Evolutionary conservation across 92 coral and sea anemone species (phyloP).

Genomic region (Siderastrea radians): DNA sequence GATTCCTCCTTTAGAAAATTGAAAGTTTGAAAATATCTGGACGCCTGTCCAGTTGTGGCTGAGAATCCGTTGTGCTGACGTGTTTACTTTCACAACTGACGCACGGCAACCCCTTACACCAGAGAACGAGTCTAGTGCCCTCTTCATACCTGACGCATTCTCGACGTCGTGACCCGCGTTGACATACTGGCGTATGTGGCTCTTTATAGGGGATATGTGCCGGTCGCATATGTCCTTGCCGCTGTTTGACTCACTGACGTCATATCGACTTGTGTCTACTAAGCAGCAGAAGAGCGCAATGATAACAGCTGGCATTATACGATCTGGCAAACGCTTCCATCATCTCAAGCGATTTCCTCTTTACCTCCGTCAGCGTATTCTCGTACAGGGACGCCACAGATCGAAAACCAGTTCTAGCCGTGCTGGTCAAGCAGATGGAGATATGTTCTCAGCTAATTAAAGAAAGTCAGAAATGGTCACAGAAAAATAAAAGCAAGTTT

Average conservation of each 20-base stretch:
- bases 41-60: constrained; percentile 31
- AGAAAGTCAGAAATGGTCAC: too few relatives aligned
- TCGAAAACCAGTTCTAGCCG: neutral
- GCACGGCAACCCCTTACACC: constrained; percentile 32
- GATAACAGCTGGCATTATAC: constrained; percentile 41
- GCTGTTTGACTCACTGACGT: constrained; percentile 30
- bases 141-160: constrained; percentile 26
- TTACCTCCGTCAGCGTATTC: neutral
- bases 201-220: constrained; percentile 37
- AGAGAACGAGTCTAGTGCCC: constrained; percentile 10
- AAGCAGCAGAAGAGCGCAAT: neutral
- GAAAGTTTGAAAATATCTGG: constrained; percentile 18
- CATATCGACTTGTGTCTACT: constrained; percentile 3
- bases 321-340: constrained; percentile 9
- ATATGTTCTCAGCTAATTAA: constrained; percentile 22
- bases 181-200: constrained; percentile 34
- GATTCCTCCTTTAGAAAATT: too few relatives aligned
- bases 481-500: too few relatives aligned
- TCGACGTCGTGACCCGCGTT: constrained; percentile 38
- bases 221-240: constrained; percentile 36
- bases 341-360: constrained; percentile 11
- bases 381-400: too few relatives aligned
- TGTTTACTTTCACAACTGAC: constrained; percentile 16
- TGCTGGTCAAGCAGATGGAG: constrained; percentile 25
- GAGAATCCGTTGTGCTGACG: neutral